These are phyloP conservation scores for Eurystomus glaucurus DNA, from an alignment of 2,797 vertebrate genomes.

Conservation along the genomic window DNA sequence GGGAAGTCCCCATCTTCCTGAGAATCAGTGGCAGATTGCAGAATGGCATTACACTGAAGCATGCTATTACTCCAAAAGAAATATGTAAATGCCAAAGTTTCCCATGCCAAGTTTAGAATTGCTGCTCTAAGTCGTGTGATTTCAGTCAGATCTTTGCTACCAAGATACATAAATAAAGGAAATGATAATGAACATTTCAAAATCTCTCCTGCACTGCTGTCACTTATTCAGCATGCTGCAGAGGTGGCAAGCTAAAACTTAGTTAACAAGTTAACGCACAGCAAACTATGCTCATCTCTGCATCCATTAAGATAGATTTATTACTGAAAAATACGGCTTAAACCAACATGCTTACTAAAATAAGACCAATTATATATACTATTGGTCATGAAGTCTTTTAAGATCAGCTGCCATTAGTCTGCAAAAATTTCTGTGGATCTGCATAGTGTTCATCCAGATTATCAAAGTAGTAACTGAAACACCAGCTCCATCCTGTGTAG, in stretches of 20 bases:
- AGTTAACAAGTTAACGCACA: not conserved
- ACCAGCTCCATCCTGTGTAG: not conserved
- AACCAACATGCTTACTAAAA: not conserved
- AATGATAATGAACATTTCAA: not conserved
- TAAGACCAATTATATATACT: not conserved
- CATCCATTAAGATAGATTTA: not conserved
- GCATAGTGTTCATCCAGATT: not conserved
- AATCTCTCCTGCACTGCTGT: not conserved
- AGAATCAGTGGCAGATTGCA: not conserved
- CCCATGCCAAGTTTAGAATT: not conserved
- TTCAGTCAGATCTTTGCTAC: constrained; percentile 14
- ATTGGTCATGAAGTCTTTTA: not conserved
- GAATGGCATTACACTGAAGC: not conserved
- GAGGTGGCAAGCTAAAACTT: not conserved
- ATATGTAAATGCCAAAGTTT: not conserved
- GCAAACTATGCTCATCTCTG: not conserved
- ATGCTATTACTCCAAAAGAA: not conserved
- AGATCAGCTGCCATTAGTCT: not conserved
- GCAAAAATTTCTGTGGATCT: not conserved
- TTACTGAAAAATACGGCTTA: not conserved
- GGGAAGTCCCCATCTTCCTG: not conserved
- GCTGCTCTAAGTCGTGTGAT: not conserved
- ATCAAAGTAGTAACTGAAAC: not conserved
- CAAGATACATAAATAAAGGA: not conserved
- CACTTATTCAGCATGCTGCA: not conserved